Evolutionary conservation across 2,113 vertebrate species (phyloP), one percentile per base, ranked within the genome.

Genomic region (Orthonyx spaldingii): DNA sequence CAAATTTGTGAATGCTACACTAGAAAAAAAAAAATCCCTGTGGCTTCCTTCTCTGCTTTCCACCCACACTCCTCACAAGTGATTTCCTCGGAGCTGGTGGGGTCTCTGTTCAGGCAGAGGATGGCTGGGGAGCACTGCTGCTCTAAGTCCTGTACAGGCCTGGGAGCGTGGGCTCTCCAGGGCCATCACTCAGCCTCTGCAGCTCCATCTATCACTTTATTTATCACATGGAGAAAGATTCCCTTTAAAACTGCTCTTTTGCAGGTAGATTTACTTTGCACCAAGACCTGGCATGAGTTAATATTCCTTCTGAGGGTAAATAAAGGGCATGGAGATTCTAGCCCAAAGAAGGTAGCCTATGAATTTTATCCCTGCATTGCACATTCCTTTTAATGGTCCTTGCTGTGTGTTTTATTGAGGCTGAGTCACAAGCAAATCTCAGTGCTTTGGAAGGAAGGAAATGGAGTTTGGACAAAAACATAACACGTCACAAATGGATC

Each of bases 361-460:
- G 86, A 71, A 23, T 95, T 90, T 90, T 84, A 75, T 78, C 61
- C 56, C 69, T 79, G 69, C 60, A 55, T 9, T 83, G 78, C 12
- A 3, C 53, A 53, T 68, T 28, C 15, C 30, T 89, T 90, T 92
- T 89, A 94, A 90, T 93, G 80, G 86, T 93, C 64, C 76, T 95
- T 68, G 69, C 69, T 92, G 60, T 55, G 93, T 87, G 53, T 93
- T 96, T 95, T 94, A 87, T 90, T 94, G 86, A 69, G 84, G 83
- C 76, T 97, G 96, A 97, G 83, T 96, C 96, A 95, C 50, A 79
- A 77, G 88, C 41, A 80, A 68, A 83, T 93, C 88, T 89, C 35
- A 68, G 60, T 89, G 85, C 90, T 94, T 89, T 84, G 76, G 60
- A 95, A 88, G 41, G 72, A 72, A 89, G 83, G 76, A 89, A 93